Evolutionary conservation across 2,797 vertebrate species (phyloP), one percentile per base, ranked within the genome.

Genomic region (Gymnoscopelus braueri): DNA sequence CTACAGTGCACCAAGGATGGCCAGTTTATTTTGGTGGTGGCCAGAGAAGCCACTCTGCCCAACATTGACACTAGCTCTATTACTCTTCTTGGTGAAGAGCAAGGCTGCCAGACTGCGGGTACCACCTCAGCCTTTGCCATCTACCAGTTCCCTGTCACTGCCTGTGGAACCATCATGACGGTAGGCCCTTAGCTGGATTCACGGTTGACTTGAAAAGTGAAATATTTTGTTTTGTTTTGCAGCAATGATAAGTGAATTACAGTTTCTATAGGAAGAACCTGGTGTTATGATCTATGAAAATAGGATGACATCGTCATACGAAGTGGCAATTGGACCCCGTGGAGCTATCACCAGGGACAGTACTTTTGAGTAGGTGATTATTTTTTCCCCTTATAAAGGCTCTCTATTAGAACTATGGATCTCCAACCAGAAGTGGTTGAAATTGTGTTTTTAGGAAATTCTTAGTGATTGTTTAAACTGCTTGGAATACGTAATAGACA

Each of bases 311-410:
- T 87, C 87, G 10, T 29, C 53, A 14, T 92, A 67, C 72, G 86
- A 91, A 70, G 84, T 91, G 2, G 58, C 67, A 11, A 0, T 82
- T 53, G 91, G 91, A 78, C 53, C 65, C 0, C 12, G 0, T 0
- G 92, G 90, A 55, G 5, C 50, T 3, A 92, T 94, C 74, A 92
- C 91, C 70, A 92, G 94, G 60, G 91, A 93, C 87, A 93, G 68
- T 69, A 12, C 63, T 12, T 91, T 67, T 86, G 78, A 89, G 92
- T 94, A 82, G 72, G 85, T 81, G 13, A 29, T 55, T 72, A 65
- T 54, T 71, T 12, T 63, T 11, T 55, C 19, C 26, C 26, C 4
- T 29, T 51, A 14, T 60, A 64, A 63, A 29, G 26, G 26, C 26
- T 32, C 12, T 59, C 3, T 3, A 15, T 74, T 3, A 66, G 1